Evolutionary conservation across 1,140 invertebrate genomes (phyloP), one percentile per base, ranked within the genome.

Genomic region (Macrocentrus cingulum): DNA sequence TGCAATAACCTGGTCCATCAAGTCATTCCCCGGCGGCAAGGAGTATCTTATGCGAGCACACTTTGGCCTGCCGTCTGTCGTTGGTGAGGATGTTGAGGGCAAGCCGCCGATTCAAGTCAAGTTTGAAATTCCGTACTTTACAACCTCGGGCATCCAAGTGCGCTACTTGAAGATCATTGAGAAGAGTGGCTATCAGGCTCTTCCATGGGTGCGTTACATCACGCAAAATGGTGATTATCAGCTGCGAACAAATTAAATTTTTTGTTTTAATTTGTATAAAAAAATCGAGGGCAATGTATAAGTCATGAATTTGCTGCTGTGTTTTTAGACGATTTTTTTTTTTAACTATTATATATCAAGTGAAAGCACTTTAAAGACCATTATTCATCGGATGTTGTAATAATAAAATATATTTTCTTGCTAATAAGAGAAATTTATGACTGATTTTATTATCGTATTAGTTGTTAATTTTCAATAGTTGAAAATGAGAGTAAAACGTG

Each of bases 191-290:
- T 99, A 99, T 74, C 97, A 99, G 80, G 97, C 97, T 0, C 72
- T 99, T 46, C 98, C 98, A 0, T 99, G 97, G 98, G 97, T 99
- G 4, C 82, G 97, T 19, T 99, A 99, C 70, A 99, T 99, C 45
- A 99, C 98, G 15, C 97, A 99, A 75, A 99, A 99, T 80, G 98
- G 98, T 29, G 97, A 99, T 76, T 99, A 99, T 80, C 97, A 99
- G 74, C 80, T 99, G 59, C 87, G 97, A 75, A 99, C 95, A 59
- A 94, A 94, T 81, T 97, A 84, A 63, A n/a, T n/a, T n/a, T n/a
- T n/a, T n/a, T n/a, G n/a, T n/a, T 41, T 19, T 4, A 51, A 29
- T 29, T 29, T 29, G 4, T 29, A 29, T 29, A 29, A n/a, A n/a
- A n/a, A n/a, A n/a, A n/a, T n/a, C n/a, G n/a, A n/a, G n/a, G n/a